phyloP scores from a whole-genome alignment of 2,797 vertebrate genomes.

The Meda fulgida region DNA sequence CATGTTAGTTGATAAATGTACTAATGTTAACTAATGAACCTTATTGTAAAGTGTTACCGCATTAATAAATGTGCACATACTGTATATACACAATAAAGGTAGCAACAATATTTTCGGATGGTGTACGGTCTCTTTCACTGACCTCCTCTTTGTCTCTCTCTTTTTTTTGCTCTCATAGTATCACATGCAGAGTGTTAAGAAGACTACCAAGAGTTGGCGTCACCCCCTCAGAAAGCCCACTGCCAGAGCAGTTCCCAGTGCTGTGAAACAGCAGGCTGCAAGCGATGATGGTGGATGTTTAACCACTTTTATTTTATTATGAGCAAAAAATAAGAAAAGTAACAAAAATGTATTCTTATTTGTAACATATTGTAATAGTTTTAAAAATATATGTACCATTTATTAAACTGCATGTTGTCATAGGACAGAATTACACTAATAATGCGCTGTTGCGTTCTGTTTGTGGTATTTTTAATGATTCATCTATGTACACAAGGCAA shows the following conservation, averaged over 20 bases:
- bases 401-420: neutral
- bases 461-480: neutral
- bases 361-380: neutral
- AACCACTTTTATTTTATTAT: neutral
- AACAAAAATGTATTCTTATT: neutral
- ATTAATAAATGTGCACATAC: constrained; percentile 4
- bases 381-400: neutral
- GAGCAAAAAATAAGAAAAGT: too few relatives aligned
- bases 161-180: constrained; percentile 65
- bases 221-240: constrained; percentile 93
- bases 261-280: constrained; percentile 88
- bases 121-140: neutral
- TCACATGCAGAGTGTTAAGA: constrained; percentile 74
- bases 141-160: neutral
- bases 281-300: constrained; percentile 87
- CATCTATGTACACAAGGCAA: neutral
- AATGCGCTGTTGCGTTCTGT: neutral
- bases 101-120: neutral
- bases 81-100: constrained; percentile 23
- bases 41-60: too few relatives aligned
- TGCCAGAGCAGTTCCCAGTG: constrained; percentile 87
- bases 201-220: constrained; percentile 89
- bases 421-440: neutral
- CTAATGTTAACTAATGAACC: too few relatives aligned
- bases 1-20: too few relatives aligned